Evolutionary conservation across 2,113 vertebrate species (phyloP).

Genomic region (Pseudonaja textilis): DNA sequence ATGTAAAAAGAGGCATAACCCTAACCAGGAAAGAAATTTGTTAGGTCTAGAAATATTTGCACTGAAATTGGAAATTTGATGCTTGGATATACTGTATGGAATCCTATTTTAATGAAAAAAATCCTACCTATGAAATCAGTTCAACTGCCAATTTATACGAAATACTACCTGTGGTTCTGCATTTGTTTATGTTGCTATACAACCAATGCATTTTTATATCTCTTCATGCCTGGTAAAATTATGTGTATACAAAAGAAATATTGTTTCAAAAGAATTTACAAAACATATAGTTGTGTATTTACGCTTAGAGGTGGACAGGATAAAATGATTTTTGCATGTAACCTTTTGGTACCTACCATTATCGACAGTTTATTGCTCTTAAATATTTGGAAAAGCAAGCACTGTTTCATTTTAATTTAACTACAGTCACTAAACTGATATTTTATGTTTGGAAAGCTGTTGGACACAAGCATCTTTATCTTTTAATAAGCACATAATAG

Average conservation of each 20-base stretch:
- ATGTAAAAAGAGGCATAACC: constrained; percentile 55
- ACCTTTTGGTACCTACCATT: constrained; percentile 33
- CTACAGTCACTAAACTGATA: constrained; percentile 63
- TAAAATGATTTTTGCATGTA: constrained; percentile 37
- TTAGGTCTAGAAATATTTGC: constrained; percentile 47
- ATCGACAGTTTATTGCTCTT: constrained; percentile 62
- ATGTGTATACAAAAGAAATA: constrained; percentile 47
- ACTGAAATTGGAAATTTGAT: constrained; percentile 57
- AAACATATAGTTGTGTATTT: constrained; percentile 13
- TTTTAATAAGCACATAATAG: constrained; percentile 52
- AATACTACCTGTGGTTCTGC: constrained; percentile 48
- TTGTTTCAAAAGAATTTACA: constrained; percentile 47
- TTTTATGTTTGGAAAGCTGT: constrained; percentile 59
- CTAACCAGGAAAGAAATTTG: constrained; percentile 43
- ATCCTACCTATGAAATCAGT: constrained; percentile 52
- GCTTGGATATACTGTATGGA: constrained; percentile 2
- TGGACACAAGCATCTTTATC: constrained; percentile 68
- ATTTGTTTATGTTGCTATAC: constrained; percentile 48
- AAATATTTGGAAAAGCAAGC: constrained; percentile 68
- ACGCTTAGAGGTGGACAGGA: not conserved
- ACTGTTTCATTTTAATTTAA: constrained; percentile 63
- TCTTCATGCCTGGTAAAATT: constrained; percentile 51
- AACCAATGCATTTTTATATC: constrained; percentile 58
- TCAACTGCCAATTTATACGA: constrained; percentile 53
- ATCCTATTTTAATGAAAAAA: constrained; percentile 26